Conservation (phyloP, 2,113 vertebrate species). For the Rhynchopsitta pachyrhyncha region DNA sequence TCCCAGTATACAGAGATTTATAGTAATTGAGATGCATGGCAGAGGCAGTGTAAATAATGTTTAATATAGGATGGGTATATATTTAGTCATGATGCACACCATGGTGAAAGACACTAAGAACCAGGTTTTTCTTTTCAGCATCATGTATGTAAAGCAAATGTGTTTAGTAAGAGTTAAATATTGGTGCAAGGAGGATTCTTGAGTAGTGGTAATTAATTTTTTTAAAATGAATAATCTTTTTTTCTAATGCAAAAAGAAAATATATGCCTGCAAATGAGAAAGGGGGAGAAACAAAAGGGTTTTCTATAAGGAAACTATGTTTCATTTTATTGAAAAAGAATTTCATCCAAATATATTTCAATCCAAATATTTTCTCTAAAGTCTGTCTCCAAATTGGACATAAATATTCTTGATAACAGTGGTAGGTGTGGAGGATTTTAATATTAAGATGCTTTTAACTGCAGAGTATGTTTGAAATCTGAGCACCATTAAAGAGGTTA, state of each 20-base stretch:
- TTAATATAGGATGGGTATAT: neutral
- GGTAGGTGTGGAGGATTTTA: neutral
- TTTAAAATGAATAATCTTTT: neutral
- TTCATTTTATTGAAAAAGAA: neutral
- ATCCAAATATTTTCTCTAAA: neutral
- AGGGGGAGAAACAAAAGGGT: neutral
- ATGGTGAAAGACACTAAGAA: neutral
- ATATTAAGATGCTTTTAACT: neutral
- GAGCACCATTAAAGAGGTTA: neutral
- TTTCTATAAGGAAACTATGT: neutral
- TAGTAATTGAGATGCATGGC: conserved; percentile 1
- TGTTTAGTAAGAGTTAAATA: neutral
- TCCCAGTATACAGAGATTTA: neutral
- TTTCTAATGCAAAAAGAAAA: neutral
- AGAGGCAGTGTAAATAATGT: conserved; percentile 38
- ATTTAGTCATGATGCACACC: neutral
- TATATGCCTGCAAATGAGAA: neutral
- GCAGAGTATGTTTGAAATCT: neutral
- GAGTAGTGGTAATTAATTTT: neutral
- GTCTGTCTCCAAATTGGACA: neutral
- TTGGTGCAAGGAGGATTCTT: neutral
- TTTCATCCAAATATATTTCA: neutral
- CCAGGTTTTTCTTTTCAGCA: neutral
- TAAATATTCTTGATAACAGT: neutral
- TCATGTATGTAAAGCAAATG: neutral